Percentiles rank a stretch among this genome's conserved stretches.
Evolutionary conservation across 2,113 vertebrate species (phyloP).

Genomic region (Limnothrissa miodon): DNA sequence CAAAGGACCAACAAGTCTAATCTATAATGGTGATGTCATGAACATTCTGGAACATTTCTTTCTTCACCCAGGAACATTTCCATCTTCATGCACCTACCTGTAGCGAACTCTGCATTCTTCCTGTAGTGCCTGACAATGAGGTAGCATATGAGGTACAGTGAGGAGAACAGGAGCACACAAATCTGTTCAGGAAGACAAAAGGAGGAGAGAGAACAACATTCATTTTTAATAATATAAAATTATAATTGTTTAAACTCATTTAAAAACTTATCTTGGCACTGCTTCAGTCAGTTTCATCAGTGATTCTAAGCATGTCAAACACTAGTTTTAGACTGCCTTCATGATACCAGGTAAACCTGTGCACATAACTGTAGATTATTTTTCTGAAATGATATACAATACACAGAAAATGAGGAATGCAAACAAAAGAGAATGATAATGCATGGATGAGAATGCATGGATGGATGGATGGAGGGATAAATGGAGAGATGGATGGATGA

Average conservation of each 20-base stretch:
- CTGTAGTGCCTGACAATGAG: conserved; percentile 90
- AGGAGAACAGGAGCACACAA: conserved; percentile 85
- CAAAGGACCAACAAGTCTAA: background rate
- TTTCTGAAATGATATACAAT: too few species aligned
- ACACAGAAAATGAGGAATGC: too few species aligned
- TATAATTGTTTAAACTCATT: background rate
- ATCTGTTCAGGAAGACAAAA: conserved; percentile 74
- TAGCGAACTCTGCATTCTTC: conserved; percentile 87
- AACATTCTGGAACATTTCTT: background rate
- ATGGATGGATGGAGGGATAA: background rate
- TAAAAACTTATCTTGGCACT: background rate
- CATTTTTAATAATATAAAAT: too few species aligned
- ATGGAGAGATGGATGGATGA: background rate
- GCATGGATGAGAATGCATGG: background rate
- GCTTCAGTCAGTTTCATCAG: background rate
- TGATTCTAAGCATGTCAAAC: too few species aligned
- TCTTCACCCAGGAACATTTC: too few species aligned
- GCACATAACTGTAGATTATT: too few species aligned
- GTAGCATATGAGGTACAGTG: conserved; percentile 92
- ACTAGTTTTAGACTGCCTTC: too few species aligned
- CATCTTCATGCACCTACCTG: conserved; percentile 70
- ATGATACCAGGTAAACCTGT: too few species aligned
- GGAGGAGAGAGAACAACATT: conserved; percentile 1
- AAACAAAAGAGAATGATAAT: too few species aligned
- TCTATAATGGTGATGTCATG: background rate